Conservation (phyloP, 2,888 invertebrate species). For the Sesamia inferens region DNA sequence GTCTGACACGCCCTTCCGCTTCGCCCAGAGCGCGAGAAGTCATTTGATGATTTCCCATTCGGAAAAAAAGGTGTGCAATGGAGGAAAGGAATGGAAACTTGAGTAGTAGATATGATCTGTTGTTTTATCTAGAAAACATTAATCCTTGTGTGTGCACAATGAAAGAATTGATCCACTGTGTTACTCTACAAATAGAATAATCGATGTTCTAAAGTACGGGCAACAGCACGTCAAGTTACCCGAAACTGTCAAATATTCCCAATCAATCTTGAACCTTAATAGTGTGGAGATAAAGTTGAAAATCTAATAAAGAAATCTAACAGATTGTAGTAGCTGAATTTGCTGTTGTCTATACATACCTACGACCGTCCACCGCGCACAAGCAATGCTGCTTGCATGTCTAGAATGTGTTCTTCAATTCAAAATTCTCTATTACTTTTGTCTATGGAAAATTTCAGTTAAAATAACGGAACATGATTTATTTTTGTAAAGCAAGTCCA, state of each 20-base stretch:
- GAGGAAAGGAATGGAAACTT: neutral
- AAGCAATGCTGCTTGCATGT: slow-evolving; percentile 23
- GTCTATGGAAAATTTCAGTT: slow-evolving; percentile 1
- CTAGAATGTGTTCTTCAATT: slow-evolving; percentile 6
- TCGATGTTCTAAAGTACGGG: too few relatives aligned
- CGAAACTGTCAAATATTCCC: too few relatives aligned
- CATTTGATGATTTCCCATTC: too few relatives aligned
- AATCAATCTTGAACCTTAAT: too few relatives aligned
- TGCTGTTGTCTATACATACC: too few relatives aligned
- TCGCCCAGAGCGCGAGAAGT: too few relatives aligned
- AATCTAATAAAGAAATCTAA: too few relatives aligned
- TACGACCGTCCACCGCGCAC: slow-evolving; percentile 14
- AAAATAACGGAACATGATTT: slow-evolving; percentile 11
- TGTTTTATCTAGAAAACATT: slow-evolving; percentile 15
- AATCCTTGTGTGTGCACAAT: slow-evolving; percentile 27
- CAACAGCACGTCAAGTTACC: too few relatives aligned
- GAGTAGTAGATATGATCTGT: neutral
- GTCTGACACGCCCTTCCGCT: too few relatives aligned
- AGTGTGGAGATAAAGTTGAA: too few relatives aligned
- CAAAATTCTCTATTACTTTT: slow-evolving; percentile 5
- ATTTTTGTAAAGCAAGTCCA: slow-evolving; percentile 35
- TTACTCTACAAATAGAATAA: slow-evolving; percentile 24
- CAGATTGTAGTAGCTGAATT: too few relatives aligned
- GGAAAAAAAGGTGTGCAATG: neutral
- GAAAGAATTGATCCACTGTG: slow-evolving; percentile 23